These are phyloP conservation scores for Drosophila hamatofila DNA, from an alignment of 2,888 invertebrate genomes.

Conservation along the genomic window DNA sequence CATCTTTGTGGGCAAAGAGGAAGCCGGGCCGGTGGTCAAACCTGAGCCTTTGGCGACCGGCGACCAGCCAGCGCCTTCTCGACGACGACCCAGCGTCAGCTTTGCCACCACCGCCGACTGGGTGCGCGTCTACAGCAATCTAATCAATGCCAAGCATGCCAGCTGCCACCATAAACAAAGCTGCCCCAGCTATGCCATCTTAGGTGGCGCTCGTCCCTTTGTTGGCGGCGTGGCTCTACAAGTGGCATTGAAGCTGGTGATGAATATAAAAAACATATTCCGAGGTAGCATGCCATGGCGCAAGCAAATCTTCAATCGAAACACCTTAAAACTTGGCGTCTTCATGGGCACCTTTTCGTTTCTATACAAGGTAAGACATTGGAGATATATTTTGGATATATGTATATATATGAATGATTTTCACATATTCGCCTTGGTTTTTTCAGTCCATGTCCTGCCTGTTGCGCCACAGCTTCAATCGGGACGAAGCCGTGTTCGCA, in stretches of 20 bases:
- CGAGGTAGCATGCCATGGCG: conserved; percentile 86
- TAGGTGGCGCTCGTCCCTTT: conserved; percentile 87
- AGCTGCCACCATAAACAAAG: conserved; percentile 88
- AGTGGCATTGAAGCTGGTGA: conserved; percentile 87
- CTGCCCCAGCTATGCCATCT: conserved; percentile 87
- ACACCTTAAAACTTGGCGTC: conserved; percentile 88
- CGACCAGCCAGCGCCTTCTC: conserved; percentile 53
- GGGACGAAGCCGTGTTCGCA: conserved; percentile 88
- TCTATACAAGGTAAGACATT: conserved; percentile 87
- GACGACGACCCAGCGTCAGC: conserved; percentile 59
- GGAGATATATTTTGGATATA: neutral
- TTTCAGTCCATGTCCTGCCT: conserved; percentile 88
- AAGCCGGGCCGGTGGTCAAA: conserved; percentile 85
- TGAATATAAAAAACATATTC: conserved; percentile 87
- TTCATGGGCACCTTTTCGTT: conserved; percentile 90
- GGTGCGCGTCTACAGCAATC: conserved; percentile 77
- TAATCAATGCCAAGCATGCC: conserved; percentile 82
- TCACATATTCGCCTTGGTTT: conserved; percentile 2
- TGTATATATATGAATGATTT: neutral
- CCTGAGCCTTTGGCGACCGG: conserved; percentile 16
- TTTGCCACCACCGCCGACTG: conserved; percentile 72
- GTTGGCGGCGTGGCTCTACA: conserved; percentile 88
- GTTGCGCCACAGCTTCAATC: conserved; percentile 87
- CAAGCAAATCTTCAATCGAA: conserved; percentile 86
- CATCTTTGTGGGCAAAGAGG: conserved; percentile 88